A percentile compares a stretch with the other conserved stretches of the same genome.
Evolutionary conservation across 2,113 vertebrate genomes (phyloP).

Genomic region (Gnathonemus longibarbis): DNA sequence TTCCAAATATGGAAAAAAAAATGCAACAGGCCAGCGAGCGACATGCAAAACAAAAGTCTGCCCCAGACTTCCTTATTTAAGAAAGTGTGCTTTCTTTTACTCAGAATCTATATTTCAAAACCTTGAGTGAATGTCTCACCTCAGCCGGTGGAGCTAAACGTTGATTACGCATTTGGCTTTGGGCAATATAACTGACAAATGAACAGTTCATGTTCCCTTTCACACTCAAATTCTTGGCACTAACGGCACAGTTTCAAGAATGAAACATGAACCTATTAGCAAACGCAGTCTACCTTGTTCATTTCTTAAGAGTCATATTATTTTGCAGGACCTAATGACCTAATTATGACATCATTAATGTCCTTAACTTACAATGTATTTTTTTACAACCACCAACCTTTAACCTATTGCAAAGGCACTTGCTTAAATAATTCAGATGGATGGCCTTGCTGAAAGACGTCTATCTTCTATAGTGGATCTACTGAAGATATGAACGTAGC

Average conservation of each 20-base stretch:
- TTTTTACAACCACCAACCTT: neutral
- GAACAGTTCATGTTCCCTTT: neutral
- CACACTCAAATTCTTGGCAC: neutral
- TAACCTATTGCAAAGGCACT: neutral
- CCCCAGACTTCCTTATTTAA: slow-evolving; percentile 60
- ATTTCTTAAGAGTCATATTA: neutral
- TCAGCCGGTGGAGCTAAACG: no score
- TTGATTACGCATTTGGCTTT: neutral
- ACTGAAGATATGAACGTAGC: neutral
- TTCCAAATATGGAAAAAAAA: slow-evolving; percentile 68
- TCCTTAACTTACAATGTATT: neutral
- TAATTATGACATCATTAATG: neutral
- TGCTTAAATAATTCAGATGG: neutral
- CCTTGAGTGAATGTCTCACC: neutral
- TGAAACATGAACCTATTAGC: neutral
- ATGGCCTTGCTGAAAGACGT: neutral
- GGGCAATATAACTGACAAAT: neutral
- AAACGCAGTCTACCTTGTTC: neutral
- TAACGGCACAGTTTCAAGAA: neutral
- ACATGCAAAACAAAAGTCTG: slow-evolving; percentile 37
- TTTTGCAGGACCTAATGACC: neutral
- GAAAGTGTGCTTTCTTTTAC: neutral
- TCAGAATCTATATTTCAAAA: neutral
- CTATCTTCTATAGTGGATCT: neutral
- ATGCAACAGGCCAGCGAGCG: slow-evolving; percentile 24